phyloP scores from a whole-genome alignment of 2,888 invertebrate genomes.

The Limnephilus rhombicus region DNA sequence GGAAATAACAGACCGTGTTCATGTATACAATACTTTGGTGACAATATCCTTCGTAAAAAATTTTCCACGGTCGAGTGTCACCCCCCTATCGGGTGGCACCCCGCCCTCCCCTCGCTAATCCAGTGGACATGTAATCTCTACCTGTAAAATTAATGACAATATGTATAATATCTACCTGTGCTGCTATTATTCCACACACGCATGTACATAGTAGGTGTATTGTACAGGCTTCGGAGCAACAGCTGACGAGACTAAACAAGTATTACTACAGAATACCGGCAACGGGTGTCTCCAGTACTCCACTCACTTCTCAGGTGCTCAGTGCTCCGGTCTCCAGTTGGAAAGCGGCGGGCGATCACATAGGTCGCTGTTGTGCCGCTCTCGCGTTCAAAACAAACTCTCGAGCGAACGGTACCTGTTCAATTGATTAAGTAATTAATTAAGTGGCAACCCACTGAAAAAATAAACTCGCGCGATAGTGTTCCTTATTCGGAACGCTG shows the following conservation, averaged over 20 bases:
- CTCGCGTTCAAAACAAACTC: conserved; percentile 1
- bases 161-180: neutral
- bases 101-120: no score
- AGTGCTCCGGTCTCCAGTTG: neutral
- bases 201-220: neutral
- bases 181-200: neutral
- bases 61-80: no score
- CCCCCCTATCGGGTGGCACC: no score
- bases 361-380: neutral
- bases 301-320: neutral
- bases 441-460: conserved; percentile 6
- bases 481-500: neutral
- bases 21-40: no score
- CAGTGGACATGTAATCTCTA: neutral
- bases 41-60: no score
- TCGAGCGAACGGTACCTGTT: neutral
- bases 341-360: neutral
- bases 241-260: conserved; percentile 21
- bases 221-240: neutral
- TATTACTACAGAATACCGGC: conserved; percentile 3
- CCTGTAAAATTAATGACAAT: neutral
- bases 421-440: neutral
- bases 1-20: no score
- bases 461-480: neutral
- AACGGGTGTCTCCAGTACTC: neutral